These are phyloP conservation scores for Meiosimyza decipiens DNA, from an alignment of 2,888 invertebrate genomes.

Conservation along the genomic window DNA sequence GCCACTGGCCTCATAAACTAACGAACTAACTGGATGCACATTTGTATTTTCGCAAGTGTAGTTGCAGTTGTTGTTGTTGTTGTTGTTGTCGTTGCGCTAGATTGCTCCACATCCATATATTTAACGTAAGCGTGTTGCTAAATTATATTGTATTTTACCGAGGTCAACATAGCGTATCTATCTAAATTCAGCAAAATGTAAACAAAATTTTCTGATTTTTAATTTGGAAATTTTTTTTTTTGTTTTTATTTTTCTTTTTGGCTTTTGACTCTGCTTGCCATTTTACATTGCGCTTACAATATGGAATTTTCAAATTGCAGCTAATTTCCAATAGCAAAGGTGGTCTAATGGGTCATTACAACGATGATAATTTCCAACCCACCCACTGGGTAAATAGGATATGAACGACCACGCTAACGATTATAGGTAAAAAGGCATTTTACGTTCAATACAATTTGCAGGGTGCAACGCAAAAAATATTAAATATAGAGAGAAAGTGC, in stretches of 20 bases:
- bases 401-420: slow-evolving; percentile 3
- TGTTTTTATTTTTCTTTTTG: no score
- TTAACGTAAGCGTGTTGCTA: not conserved
- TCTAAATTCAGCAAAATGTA: no score
- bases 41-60: slow-evolving; percentile 36
- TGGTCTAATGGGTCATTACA: slow-evolving; percentile 41
- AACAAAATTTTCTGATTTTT: no score
- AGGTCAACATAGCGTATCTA: no score
- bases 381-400: slow-evolving; percentile 41
- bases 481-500: no score
- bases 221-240: no score
- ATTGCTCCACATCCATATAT: not conserved
- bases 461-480: not conserved
- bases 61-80: slow-evolving; percentile 42
- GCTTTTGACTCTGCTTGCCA: no score
- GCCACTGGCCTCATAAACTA: no score
- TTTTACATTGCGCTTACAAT: no score
- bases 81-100: slow-evolving; percentile 31
- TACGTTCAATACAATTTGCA: not conserved
- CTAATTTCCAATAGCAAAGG: not conserved
- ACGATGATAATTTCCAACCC: slow-evolving; percentile 45
- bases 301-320: no score
- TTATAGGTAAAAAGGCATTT: not conserved
- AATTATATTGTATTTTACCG: no score
- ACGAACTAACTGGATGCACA: not conserved